Evolutionary conservation across 2,113 vertebrate genomes (phyloP).

Genomic region (Opisthocomus hoazin): DNA sequence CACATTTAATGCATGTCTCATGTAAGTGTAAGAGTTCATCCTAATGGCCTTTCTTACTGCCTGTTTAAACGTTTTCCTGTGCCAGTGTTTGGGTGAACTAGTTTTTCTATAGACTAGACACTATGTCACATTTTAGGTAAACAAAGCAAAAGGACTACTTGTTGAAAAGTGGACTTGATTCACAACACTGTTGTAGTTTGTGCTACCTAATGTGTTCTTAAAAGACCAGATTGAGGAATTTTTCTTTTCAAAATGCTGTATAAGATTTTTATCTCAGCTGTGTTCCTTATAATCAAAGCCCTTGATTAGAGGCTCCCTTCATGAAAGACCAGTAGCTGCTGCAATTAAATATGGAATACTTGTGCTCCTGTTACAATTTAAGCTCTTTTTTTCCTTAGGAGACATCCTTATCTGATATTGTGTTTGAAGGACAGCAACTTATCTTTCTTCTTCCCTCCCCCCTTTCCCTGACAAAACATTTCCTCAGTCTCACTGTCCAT

Average conservation of each 20-base stretch:
- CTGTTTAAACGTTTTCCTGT: neutral
- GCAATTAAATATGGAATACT: conserved; percentile 66
- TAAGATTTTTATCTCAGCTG: conserved; percentile 74
- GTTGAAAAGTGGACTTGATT: neutral
- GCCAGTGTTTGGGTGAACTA: neutral
- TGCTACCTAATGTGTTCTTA: conserved; percentile 38
- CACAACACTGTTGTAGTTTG: neutral
- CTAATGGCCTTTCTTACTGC: neutral
- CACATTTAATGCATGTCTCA: neutral
- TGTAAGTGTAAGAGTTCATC: neutral
- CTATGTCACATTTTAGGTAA: neutral
- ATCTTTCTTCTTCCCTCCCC: conserved; percentile 14
- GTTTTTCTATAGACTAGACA: neutral
- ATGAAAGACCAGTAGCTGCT: conserved; percentile 66
- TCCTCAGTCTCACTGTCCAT: neutral
- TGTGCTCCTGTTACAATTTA: conserved; percentile 40
- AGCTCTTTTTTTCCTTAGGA: neutral
- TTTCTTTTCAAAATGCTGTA: conserved; percentile 52
- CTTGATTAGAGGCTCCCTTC: conserved; percentile 74
- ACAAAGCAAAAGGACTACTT: neutral
- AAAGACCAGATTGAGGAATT: conserved; percentile 10
- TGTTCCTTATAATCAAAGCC: conserved; percentile 72
- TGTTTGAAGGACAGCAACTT: conserved; percentile 60
- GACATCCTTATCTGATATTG: conserved; percentile 58
- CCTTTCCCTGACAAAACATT: conserved; percentile 15